Percentiles rank a stretch among this genome's conserved stretches.
These are phyloP conservation scores for Phodopus roborovskii DNA, from an alignment of 2,113 vertebrate genomes.

Conservation along the genomic window DNA sequence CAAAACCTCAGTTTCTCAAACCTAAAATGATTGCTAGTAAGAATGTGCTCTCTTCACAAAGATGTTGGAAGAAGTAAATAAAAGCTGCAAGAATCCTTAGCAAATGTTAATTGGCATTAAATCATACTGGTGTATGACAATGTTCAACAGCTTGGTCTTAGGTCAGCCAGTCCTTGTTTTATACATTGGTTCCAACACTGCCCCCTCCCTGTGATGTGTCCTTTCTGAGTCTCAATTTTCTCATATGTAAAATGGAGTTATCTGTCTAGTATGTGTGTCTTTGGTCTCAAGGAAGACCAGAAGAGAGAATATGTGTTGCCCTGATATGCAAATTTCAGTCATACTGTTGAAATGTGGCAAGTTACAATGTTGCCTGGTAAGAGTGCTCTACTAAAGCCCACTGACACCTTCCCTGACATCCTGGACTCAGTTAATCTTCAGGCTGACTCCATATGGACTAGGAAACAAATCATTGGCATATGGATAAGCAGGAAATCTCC, in stretches of 20 bases:
- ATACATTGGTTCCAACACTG: not conserved
- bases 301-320: slow-evolving; percentile 9
- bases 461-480: not conserved
- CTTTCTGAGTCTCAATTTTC: slow-evolving; percentile 6
- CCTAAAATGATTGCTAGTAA: not conserved
- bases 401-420: not conserved
- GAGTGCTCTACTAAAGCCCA: not conserved
- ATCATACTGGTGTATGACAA: not conserved
- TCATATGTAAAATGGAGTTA: not conserved
- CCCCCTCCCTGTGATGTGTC: not conserved
- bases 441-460: not conserved
- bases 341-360: not conserved
- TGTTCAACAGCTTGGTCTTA: not conserved
- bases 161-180: not conserved
- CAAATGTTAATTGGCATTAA: not conserved
- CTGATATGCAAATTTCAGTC: not conserved
- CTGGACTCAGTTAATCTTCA: not conserved
- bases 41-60: not conserved
- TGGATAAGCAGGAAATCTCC: not conserved
- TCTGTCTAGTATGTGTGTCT: not conserved
- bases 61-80: not conserved
- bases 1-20: not conserved
- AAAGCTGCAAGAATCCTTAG: not conserved
- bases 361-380: not conserved
- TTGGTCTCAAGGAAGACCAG: not conserved